Percentiles rank a stretch among this genome's conserved stretches.
These are phyloP conservation scores for Ditula angustiorana DNA, from an alignment of 2,888 invertebrate species.

Conservation along the genomic window DNA sequence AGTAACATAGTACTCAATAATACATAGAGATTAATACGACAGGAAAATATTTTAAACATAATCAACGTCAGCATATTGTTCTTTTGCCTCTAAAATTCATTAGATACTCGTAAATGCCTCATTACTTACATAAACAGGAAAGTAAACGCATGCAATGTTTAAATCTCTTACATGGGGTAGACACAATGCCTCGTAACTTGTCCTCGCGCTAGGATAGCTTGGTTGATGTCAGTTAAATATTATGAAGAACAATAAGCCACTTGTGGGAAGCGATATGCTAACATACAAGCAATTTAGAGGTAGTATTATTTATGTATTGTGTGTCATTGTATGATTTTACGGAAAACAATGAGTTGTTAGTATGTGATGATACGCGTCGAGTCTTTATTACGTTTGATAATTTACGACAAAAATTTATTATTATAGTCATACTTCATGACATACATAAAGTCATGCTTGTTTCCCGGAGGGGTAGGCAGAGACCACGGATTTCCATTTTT, in stretches of 20 bases:
- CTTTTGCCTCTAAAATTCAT: conserved; percentile 1
- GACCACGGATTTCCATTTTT: no score
- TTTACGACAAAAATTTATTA: neutral
- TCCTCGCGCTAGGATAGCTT: conserved; percentile 12
- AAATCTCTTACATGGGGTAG: conserved; percentile 7
- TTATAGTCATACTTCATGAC: no score
- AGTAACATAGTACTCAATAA: no score
- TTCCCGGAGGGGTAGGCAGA: no score
- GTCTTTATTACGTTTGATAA: neutral
- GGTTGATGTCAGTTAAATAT: conserved; percentile 28
- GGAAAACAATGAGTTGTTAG: conserved; percentile 20
- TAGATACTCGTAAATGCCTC: conserved; percentile 5
- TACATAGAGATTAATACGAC: no score
- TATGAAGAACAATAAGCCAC: neutral
- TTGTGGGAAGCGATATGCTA: conserved; percentile 28
- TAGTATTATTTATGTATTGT: neutral
- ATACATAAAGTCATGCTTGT: no score
- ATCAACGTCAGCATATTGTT: no score
- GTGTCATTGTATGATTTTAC: neutral
- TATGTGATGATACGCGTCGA: neutral
- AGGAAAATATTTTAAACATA: no score
- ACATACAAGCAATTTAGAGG: no score
- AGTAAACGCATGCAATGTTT: conserved; percentile 26
- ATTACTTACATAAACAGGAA: conserved; percentile 16
- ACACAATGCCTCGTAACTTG: conserved; percentile 36